A percentile compares a stretch with the other conserved stretches of the same genome.
phyloP scores from a whole-genome alignment of 2,113 vertebrate genomes.

The Ovis canadensis region DNA sequence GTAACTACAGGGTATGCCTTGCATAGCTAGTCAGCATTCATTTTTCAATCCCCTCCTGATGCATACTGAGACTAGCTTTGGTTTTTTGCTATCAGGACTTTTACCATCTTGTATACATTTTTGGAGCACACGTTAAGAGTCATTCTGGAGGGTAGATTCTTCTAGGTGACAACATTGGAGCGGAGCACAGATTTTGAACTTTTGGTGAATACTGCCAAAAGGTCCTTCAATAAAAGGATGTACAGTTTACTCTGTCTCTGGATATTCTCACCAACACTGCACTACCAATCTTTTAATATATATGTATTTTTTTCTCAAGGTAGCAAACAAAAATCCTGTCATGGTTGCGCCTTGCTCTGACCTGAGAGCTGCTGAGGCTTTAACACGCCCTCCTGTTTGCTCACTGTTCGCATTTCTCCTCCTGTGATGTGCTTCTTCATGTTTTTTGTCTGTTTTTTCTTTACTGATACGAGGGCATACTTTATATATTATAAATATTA shows the following conservation, averaged over 20 bases:
- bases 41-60: neutral
- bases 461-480: neutral
- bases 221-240: neutral
- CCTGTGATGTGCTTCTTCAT: neutral
- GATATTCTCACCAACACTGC: neutral
- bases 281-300: neutral
- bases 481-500: neutral
- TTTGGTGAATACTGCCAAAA: neutral
- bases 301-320: neutral
- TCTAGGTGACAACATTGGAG: neutral
- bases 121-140: neutral
- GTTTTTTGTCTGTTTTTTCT: neutral
- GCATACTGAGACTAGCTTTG: neutral
- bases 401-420: neutral
- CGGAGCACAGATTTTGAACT: neutral
- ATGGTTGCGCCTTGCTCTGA: neutral
- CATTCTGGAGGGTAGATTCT: neutral
- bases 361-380: neutral
- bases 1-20: neutral
- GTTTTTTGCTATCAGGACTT: neutral
- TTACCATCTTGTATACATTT: neutral
- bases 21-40: neutral
- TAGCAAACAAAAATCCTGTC: neutral
- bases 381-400: neutral
- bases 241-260: neutral